Conservation (phyloP, 2,888 invertebrate genomes). For the Apodemia zela region DNA sequence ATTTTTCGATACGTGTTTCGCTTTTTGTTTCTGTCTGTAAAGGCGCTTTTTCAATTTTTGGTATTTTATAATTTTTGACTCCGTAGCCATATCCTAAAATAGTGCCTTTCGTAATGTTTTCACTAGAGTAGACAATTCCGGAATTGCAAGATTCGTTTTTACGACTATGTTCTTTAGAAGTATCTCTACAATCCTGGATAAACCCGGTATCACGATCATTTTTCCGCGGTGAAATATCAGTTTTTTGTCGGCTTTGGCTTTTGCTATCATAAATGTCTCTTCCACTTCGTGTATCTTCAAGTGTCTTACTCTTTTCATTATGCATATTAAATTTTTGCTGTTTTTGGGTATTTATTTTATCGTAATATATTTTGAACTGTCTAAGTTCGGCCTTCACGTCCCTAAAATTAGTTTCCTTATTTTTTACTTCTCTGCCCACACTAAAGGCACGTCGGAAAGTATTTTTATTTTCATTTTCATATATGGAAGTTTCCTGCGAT, state of each 20-base stretch:
- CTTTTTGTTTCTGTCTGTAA: conserved; percentile 6
- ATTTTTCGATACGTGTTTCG: neutral
- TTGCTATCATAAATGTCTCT: conserved; percentile 36
- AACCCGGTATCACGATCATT: conserved; percentile 61
- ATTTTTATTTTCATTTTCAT: conserved; percentile 32
- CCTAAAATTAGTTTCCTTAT: conserved; percentile 43
- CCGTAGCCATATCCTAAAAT: conserved; percentile 61
- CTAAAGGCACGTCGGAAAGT: conserved; percentile 55
- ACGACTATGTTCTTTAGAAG: conserved; percentile 33
- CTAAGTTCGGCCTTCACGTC: conserved; percentile 64
- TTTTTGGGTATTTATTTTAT: conserved; percentile 28
- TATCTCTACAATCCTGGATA: conserved; percentile 38
- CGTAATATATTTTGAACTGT: conserved; percentile 41
- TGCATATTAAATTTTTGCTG: conserved; percentile 8
- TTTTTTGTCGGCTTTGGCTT: conserved; percentile 13
- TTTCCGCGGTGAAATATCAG: conserved; percentile 47
- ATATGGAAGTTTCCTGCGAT: conserved; percentile 2
- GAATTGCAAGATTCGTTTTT: conserved; percentile 36
- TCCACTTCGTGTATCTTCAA: conserved; percentile 31
- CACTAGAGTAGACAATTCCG: conserved; percentile 65
- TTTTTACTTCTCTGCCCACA: conserved; percentile 48
- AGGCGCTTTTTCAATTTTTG: conserved; percentile 61
- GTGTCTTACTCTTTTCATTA: conserved; percentile 18
- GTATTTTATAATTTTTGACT: conserved; percentile 73
- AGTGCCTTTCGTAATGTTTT: conserved; percentile 63